Evolutionary conservation across 2,888 invertebrate genomes (phyloP).

Genomic region (Callinectes sapidus): DNA sequence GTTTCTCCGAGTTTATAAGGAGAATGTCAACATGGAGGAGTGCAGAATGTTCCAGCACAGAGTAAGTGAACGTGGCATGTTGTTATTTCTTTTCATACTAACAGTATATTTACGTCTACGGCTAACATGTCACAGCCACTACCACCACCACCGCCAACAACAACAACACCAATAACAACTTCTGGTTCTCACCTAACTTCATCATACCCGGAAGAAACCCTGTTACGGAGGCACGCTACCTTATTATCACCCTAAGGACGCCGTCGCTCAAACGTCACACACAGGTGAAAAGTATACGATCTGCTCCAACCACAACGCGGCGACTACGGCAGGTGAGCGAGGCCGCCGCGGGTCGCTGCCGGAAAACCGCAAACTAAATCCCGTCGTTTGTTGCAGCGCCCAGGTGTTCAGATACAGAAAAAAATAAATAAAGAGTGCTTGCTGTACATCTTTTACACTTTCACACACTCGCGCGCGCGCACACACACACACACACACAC

Average conservation of each 20-base stretch:
- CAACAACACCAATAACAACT: background rate
- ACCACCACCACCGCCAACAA: background rate
- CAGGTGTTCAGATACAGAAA: slow-evolving; percentile 3
- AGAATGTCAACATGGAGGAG: no score
- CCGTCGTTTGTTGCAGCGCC: background rate
- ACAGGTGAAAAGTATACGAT: background rate
- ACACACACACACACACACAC: no score
- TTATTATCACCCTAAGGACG: background rate
- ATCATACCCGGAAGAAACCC: background rate
- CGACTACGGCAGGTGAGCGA: background rate
- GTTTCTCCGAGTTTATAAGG: no score
- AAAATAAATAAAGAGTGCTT: background rate
- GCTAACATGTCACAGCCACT: background rate
- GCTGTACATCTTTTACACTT: background rate
- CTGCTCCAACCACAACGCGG: background rate
- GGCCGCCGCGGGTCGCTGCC: background rate
- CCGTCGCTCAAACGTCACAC: background rate
- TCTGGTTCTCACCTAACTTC: background rate
- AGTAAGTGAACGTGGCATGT: no score
- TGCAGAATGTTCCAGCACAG: no score
- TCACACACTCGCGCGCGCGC: no score
- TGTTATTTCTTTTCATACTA: no score
- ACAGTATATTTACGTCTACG: no score
- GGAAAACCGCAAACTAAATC: background rate
- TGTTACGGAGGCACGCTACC: background rate